Base-by-base conservation (phyloP, 92 coral and sea anemone species). In the Scolanthus callimorphus region DNA sequence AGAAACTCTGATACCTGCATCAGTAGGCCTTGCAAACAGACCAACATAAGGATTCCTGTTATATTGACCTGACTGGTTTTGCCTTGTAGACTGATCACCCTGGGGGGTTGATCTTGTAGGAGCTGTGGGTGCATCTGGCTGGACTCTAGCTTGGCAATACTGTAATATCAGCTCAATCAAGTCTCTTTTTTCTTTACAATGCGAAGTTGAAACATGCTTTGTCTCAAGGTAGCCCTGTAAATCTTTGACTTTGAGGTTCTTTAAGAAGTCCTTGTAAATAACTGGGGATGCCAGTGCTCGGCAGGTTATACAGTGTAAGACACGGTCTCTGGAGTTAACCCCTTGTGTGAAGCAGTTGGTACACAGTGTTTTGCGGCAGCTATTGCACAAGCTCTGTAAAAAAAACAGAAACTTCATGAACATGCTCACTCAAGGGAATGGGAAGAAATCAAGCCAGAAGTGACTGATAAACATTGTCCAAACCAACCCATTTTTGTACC, bases 141-240 rank as follows among this genome's bases (percentile, higher is more conserved):
- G 58, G 51, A 74, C 2, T 3, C 81, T 52, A 8, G 46, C 65
- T 25, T 77, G 78, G 4, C 79, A 80, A 70, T 85, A 86, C 39
- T 73, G 70, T 22, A 92, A 72, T 26, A 92, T 85, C 25, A 92
- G 78, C 37, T 84, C 89, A 20, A 92, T 79, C 10, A 92, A 65
- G 56, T 92, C 98, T 31, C 73, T 60, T 34, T 92, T 92, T 47
- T 92, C 98, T 70, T 78, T 84, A 62, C 98, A 92, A 4, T 86
- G 89, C 11, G 46, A 69, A 15, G 71, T 60, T 26, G 98, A 50
- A 11, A 92, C 67, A 61, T 88, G 67, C 12, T 60, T 69, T 13
- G 76, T 59, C 34, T 71, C 74, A 31, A 92, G 70, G 51, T 76
- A 84, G 25, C 74, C 96, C 73, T 85, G 90, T 17, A 92, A 83